A percentile compares a stretch with the other conserved stretches of the same genome.
Evolutionary conservation across 2,113 vertebrate species (phyloP).

Genomic region (Eubucco bourcierii): DNA sequence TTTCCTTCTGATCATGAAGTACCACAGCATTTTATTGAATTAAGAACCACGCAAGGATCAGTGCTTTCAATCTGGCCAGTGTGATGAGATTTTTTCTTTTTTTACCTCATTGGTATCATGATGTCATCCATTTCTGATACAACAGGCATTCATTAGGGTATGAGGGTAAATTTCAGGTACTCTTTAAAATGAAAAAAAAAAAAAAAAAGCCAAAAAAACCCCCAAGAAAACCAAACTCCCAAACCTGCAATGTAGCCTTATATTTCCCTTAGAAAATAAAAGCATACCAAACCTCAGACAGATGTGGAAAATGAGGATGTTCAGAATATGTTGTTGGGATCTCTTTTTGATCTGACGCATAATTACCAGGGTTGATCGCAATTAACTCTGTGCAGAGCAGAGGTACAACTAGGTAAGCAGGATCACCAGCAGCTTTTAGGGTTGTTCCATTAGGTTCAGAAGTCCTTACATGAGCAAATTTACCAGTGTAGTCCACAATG

Average conservation of each 20-base stretch:
- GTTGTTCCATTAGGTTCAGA: neutral
- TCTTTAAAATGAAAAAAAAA: neutral
- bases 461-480: neutral
- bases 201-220: no score
- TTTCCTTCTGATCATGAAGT: slow-evolving; percentile 38
- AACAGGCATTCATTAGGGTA: neutral
- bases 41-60: neutral
- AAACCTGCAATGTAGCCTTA: neutral
- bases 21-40: slow-evolving; percentile 41
- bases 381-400: neutral
- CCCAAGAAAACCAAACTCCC: no score
- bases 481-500: neutral
- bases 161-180: neutral
- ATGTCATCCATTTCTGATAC: neutral
- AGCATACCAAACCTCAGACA: neutral
- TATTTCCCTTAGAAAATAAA: neutral
- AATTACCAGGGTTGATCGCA: neutral
- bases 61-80: slow-evolving; percentile 12
- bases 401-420: neutral
- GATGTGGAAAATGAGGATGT: neutral
- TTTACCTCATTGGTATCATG: neutral
- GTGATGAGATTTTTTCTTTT: neutral
- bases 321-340: neutral
- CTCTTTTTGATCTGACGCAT: neutral
- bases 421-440: neutral